Evolutionary conservation across 2,113 vertebrate species (phyloP).

Genomic region (Aldabrachelys gigantea): DNA sequence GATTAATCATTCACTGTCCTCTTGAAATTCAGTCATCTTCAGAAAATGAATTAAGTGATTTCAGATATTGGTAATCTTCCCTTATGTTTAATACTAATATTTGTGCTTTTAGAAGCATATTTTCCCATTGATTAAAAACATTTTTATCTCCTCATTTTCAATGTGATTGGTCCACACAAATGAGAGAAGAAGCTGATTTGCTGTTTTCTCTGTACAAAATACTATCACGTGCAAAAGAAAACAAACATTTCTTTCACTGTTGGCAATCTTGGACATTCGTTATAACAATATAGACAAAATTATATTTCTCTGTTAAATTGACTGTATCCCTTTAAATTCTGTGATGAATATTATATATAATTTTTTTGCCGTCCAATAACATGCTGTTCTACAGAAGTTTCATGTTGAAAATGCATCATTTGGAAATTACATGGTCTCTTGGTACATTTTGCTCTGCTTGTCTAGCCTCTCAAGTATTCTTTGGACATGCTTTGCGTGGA

Average conservation of each 20-base stretch:
- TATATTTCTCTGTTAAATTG: background rate
- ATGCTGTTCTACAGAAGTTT: background rate
- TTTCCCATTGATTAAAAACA: background rate
- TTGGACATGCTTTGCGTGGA: slow-evolving; percentile 31
- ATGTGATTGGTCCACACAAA: background rate
- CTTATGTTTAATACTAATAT: background rate
- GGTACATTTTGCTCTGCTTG: slow-evolving; percentile 23
- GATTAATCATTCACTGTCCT: background rate
- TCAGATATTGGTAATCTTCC: background rate
- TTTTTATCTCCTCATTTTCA: background rate
- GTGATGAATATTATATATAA: background rate
- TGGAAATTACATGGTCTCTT: background rate
- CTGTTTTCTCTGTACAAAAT: background rate
- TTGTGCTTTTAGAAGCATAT: background rate
- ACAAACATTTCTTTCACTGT: background rate
- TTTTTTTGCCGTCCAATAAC: background rate
- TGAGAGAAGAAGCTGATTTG: background rate
- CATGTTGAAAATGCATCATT: slow-evolving; percentile 19
- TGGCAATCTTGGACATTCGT: background rate
- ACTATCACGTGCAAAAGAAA: background rate
- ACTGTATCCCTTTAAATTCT: background rate
- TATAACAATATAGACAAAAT: background rate
- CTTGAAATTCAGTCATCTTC: background rate
- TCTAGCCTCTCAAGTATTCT: slow-evolving; percentile 22
- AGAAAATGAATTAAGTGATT: background rate